Evolutionary conservation across 2,888 invertebrate species (phyloP).

Genomic region (Pegoplata infirma): DNA sequence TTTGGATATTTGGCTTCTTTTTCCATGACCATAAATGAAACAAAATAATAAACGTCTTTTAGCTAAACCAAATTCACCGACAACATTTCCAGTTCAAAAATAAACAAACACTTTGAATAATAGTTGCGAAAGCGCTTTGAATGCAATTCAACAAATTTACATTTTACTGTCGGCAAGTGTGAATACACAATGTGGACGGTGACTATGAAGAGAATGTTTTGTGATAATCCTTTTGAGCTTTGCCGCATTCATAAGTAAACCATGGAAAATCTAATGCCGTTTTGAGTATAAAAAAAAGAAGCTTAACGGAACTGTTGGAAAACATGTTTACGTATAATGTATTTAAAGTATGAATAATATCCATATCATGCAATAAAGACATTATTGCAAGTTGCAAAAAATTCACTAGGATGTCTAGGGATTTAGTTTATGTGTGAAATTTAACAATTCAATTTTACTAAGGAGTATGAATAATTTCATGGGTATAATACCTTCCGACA

Average conservation of each 20-base stretch:
- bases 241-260: conserved; percentile 70
- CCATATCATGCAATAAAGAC: too few species aligned
- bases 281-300: conserved; percentile 35
- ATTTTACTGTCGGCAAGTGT: conserved; percentile 65
- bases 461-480: too few species aligned
- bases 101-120: conserved; percentile 70
- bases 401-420: too few species aligned
- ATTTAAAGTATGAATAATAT: too few species aligned
- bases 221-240: conserved; percentile 74
- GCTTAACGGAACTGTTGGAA: conserved; percentile 48
- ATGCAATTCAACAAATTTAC: conserved; percentile 67
- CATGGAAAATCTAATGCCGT: conserved; percentile 43
- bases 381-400: too few species aligned
- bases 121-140: conserved; percentile 66
- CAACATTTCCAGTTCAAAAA: conserved; percentile 44
- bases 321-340: not conserved
- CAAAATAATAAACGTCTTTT: not conserved
- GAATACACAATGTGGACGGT: too few species aligned
- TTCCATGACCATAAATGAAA: conserved; percentile 26
- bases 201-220: conserved; percentile 56
- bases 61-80: conserved; percentile 15
- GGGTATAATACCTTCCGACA: too few species aligned
- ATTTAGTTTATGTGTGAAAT: too few species aligned
- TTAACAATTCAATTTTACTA: too few species aligned
- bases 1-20: not conserved